Evolutionary conservation across 2,113 vertebrate genomes (phyloP).

Genomic region (Chiloscyllium plagiosum): DNA sequence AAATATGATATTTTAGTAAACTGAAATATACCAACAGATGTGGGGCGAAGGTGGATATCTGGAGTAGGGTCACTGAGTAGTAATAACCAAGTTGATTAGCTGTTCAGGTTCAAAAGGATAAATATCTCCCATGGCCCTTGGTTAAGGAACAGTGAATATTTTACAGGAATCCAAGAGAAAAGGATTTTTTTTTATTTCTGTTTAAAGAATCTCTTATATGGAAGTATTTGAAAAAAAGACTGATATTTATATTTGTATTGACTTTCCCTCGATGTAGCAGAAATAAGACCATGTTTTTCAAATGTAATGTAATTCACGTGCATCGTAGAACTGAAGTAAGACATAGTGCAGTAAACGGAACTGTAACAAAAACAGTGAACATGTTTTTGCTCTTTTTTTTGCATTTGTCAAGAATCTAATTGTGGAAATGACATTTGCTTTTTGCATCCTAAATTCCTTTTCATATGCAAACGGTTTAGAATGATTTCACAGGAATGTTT

Average conservation of each 20-base stretch:
- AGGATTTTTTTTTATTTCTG: not conserved
- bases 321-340: not conserved
- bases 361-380: not conserved
- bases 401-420: not conserved
- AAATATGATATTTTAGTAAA: no score
- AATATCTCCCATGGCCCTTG: not conserved
- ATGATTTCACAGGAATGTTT: not conserved
- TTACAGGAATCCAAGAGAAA: not conserved
- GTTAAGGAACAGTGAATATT: not conserved
- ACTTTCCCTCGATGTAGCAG: not conserved
- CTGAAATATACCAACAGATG: no score
- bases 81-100: no score
- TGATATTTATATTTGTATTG: no score
- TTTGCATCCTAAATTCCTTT: not conserved
- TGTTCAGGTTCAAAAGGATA: no score
- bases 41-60: no score
- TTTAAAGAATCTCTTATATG: no score
- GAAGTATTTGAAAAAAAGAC: no score
- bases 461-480: not conserved
- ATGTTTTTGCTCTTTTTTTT: not conserved
- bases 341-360: not conserved
- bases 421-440: not conserved
- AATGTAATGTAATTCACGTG: not conserved
- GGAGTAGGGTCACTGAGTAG: no score
- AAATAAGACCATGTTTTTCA: not conserved